These are phyloP conservation scores for Panthera leo DNA, from an alignment of 2,113 vertebrate genomes.

Conservation along the genomic window DNA sequence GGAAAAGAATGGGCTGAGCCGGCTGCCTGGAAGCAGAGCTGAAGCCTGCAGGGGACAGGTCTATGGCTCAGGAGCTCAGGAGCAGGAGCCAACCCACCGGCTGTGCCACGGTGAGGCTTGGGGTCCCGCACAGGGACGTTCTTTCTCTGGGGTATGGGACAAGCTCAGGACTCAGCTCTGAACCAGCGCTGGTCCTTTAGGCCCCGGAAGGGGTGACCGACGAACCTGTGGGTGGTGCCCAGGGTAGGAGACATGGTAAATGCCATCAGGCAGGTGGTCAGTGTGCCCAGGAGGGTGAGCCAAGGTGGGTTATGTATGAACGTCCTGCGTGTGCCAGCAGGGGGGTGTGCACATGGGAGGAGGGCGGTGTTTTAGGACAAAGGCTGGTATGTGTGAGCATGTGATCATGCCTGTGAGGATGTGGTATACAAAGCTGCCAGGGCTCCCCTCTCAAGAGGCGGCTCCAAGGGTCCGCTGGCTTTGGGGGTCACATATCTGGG, in stretches of 20 bases:
- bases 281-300: not conserved
- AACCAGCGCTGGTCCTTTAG: not conserved
- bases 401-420: not conserved
- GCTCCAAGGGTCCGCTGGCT: not conserved
- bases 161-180: not conserved
- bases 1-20: not conserved
- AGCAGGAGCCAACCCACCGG: accelerated
- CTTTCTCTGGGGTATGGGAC: not conserved
- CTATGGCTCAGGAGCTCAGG: too few species aligned
- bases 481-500: not conserved
- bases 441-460: not conserved
- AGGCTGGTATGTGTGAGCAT: not conserved
- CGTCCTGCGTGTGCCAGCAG: not conserved
- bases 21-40: not conserved
- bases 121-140: not conserved
- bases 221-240: not conserved
- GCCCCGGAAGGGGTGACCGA: not conserved
- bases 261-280: not conserved
- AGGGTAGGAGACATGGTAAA: not conserved
- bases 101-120: not conserved
- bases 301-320: not conserved
- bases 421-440: not conserved
- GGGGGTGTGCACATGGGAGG: not conserved
- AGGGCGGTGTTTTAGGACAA: not conserved
- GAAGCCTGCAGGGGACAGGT: not conserved